phyloP scores from a whole-genome alignment of 2,797 vertebrate species.

The Pangasius krempfi region DNA sequence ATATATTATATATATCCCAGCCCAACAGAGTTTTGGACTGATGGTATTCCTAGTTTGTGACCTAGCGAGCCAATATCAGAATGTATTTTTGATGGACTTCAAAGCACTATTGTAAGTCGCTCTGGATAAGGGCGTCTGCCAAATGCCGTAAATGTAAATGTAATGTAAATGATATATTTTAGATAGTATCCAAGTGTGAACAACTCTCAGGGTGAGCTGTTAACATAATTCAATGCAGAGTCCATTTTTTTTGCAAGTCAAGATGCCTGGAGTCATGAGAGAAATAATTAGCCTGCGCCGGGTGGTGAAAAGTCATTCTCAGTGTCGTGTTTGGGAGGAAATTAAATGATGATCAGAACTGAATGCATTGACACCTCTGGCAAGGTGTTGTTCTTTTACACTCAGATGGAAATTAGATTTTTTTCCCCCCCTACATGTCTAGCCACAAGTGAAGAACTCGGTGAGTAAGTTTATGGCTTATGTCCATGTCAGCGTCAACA shows the following conservation, averaged over 20 bases:
- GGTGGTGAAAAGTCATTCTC: constrained; percentile 31
- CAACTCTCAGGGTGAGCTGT: not conserved
- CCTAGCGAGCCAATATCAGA: no score
- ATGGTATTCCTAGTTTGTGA: no score
- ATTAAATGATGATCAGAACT: constrained; percentile 35
- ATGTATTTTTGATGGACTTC: no score
- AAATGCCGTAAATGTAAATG: no score
- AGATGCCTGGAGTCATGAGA: constrained; percentile 41
- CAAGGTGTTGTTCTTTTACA: constrained; percentile 24
- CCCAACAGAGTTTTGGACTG: no score
- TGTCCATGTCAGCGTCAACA: constrained; percentile 87
- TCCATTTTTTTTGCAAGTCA: constrained; percentile 27
- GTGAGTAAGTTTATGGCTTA: constrained; percentile 97
- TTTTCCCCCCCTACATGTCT: not conserved
- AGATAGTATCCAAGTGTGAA: not conserved
- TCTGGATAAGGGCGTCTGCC: no score
- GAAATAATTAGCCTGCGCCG: constrained; percentile 42
- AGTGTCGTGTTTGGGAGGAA: constrained; percentile 34
- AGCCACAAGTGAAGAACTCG: constrained; percentile 82
- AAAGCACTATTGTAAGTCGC: no score
- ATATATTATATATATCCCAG: not conserved
- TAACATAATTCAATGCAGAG: constrained; percentile 17
- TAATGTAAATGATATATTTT: no score
- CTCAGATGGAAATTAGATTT: not conserved
- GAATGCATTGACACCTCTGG: constrained; percentile 33